These are phyloP conservation scores for Leptinotarsa undecemlineata DNA, from an alignment of 1,140 invertebrate species.

Conservation along the genomic window DNA sequence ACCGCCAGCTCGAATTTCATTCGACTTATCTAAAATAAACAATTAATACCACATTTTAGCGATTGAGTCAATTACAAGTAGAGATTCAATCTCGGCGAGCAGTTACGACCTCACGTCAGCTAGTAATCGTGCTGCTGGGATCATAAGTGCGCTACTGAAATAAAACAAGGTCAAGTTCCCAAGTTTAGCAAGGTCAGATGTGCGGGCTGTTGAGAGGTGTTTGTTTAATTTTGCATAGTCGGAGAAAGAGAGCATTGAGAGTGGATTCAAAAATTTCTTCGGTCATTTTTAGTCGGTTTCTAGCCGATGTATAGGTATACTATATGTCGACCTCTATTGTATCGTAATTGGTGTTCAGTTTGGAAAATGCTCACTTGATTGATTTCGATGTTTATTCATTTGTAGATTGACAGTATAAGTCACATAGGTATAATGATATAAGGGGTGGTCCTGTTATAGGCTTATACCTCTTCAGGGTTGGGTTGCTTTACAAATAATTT, in stretches of 20 bases:
- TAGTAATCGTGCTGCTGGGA: neutral
- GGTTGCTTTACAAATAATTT: no score
- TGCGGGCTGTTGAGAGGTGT: neutral
- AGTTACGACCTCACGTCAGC: neutral
- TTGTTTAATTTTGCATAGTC: constrained; percentile 8
- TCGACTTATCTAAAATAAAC: neutral
- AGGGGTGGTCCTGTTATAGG: no score
- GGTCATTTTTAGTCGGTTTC: neutral
- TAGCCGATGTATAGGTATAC: neutral
- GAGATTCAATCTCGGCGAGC: neutral
- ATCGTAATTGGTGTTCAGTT: neutral
- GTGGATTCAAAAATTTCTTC: neutral
- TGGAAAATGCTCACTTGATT: neutral
- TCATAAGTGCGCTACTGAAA: constrained; percentile 20
- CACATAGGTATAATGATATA: no score
- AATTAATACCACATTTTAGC: neutral
- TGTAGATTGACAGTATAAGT: no score
- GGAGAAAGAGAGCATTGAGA: neutral
- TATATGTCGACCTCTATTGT: neutral
- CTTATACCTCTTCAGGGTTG: no score
- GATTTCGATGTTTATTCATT: neutral
- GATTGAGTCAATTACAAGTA: neutral
- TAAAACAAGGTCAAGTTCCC: constrained; percentile 23
- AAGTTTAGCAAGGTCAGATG: constrained; percentile 19
- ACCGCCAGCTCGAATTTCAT: no score